Base-by-base conservation (phyloP, 1,140 invertebrate genomes). In the Leptinotarsa defecta region DNA sequence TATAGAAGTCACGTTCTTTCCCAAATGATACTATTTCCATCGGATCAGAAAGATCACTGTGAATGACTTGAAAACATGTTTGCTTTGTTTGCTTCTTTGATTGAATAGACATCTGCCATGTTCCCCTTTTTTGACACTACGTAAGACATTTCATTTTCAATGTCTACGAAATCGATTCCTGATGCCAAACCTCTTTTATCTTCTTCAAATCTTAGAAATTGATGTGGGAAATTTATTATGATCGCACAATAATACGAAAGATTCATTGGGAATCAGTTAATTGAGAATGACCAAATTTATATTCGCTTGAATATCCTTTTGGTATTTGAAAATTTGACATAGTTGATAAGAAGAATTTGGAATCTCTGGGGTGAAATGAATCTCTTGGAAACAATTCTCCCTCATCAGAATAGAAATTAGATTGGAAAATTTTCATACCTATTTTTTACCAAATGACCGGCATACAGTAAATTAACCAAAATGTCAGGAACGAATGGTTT, bases 41-140 rank as follows among this genome's bases (percentile, higher is more conserved):
- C 65, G 65, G 43, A 19, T 15, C 43, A 13, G 2, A 69, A 5
- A 48, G 15, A 69, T 69, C 0, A n/a, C 13, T 48, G 43, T 69
- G 43, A 15, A 85, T 72, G 76, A 86, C 81, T 74, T 87, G 74
- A 3, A 85, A 76, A 19, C 77, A 19, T 15, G 3, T 15, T 57
- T 57, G 49, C 13, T 57, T n/a, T 3, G n/a, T 17, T 15, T 17
- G n/a, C 13, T 5, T 4, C 4, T 4, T 15, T 17, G 1, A 57
- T 17, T 57, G 49, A 1, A 57, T n/a, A n/a, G n/a, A 13, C 2
- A 15, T 57, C 49, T 57, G 49, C 49, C 4, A 4, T 57, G 49
- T 57, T 57, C 2, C 1, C 49, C 49, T 15, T 20, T 20, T 20
- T 20, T 20, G 13, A 52, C 49, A 52, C 49, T 52, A 52, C 72